Evolutionary conservation across 2,797 vertebrate species (phyloP).

Genomic region (Sparus aurata): DNA sequence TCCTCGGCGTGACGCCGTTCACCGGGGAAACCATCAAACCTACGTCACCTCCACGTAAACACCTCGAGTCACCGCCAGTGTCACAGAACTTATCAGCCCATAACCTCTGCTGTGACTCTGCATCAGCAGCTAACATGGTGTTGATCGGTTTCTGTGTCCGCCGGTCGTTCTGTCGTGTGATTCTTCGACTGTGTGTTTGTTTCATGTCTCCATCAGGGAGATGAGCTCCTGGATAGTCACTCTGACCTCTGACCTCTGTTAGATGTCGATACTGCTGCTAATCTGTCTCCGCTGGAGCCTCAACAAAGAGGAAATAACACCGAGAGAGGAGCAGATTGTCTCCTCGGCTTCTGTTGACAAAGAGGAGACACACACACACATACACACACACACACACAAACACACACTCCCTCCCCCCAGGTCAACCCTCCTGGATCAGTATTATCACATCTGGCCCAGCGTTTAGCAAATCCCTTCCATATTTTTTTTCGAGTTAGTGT

Average conservation of each 20-base stretch:
- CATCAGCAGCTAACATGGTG: not conserved
- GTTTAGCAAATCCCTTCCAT: conserved; percentile 61
- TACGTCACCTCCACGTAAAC: no score
- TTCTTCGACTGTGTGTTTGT: not conserved
- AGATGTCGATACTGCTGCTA: conserved; percentile 19
- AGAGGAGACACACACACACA: conserved; percentile 22
- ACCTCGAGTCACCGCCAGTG: no score
- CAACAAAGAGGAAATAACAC: conserved; percentile 5
- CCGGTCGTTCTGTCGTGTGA: not conserved
- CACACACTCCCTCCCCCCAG: not conserved
- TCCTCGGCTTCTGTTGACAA: conserved; percentile 24
- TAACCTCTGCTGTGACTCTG: no score
- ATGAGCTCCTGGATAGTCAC: not conserved
- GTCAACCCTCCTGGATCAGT: conserved; percentile 43
- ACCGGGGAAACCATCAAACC: no score
- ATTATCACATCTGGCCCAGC: conserved; percentile 58
- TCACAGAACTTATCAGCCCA: no score
- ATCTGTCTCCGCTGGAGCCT: conserved; percentile 27
- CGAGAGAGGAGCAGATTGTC: conserved; percentile 22
- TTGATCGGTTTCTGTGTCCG: not conserved
- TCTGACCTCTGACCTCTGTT: conserved; percentile 38
- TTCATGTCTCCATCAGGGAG: conserved; percentile 9
- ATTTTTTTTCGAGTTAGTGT: conserved; percentile 57
- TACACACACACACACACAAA: conserved; percentile 12
- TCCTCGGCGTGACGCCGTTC: no score